Evolutionary conservation across 2,797 vertebrate species (phyloP), one percentile per base, ranked within the genome.

Genomic region (Cyclopterus lumpus): DNA sequence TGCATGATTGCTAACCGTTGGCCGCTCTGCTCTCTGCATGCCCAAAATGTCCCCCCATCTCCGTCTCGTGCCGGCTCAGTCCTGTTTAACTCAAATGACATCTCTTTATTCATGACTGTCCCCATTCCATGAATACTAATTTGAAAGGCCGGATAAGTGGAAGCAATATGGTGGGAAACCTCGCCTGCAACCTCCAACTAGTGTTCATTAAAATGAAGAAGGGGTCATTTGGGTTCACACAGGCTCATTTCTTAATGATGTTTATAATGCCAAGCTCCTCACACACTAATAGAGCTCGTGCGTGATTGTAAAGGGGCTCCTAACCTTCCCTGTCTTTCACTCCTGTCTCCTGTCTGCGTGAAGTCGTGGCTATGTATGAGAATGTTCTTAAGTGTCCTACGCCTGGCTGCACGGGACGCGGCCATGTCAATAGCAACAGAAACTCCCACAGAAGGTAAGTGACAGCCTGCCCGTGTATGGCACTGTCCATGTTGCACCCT

Each of bases 351-450:
- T 90, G 85, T 93, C 91, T 89, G 86, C 94, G 86, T 92, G 92
- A 99, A 99, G 98, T 99, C 96, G 97, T 99, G 95, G 98, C 98
- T 95, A 99, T 99, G 98, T 97, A 99, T 96, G 98, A 99, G 96
- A 99, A 99, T 97, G 98, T 99, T 94, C 97, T 99, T 96, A 99
- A 99, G 97, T 99, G 98, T 96, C 98, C 98, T 94, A 99, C 98
- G 93, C 97, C 96, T 77, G 98, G 98, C 97, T 99, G 98, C 97
- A 99, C 98, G 86, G 98, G 98, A 96, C 97, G 98, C 80, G 98
- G 98, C 94, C 98, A 99, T 94, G 98, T 99, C 95, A 99, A 99
- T 96, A 99, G 98, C 97, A 99, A 99, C 98, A 97, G 98, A 97
- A 99, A 99, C 96, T 99, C 98, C 62, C 98, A 99, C 94, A 90